These are phyloP conservation scores for Gari tellinella DNA, from an alignment of 2,888 invertebrate species.

Conservation along the genomic window DNA sequence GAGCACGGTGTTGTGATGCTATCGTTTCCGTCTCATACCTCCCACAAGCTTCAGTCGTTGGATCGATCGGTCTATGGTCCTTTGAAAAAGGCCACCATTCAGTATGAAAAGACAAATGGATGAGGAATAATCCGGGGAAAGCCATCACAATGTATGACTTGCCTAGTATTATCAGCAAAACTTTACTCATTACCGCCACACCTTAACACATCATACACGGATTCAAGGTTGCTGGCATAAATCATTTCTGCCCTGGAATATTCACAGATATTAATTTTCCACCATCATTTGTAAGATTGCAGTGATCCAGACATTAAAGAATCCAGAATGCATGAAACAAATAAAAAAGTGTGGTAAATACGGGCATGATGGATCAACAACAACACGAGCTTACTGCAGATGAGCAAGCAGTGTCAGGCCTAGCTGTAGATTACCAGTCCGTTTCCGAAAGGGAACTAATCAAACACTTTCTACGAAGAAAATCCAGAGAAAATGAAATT, in stretches of 20 bases:
- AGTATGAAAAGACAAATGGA: constrained; percentile 58
- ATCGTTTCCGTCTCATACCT: constrained; percentile 74
- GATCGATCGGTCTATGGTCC: constrained; percentile 83
- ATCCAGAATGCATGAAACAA: too few species aligned
- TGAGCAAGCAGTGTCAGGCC: too few species aligned
- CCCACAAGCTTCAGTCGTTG: constrained; percentile 83
- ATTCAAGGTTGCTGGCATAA: constrained; percentile 21
- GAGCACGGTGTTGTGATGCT: constrained; percentile 82
- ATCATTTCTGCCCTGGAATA: constrained; percentile 21
- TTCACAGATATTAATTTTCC: constrained; percentile 29
- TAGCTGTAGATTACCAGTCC: too few species aligned
- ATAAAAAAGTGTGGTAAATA: too few species aligned
- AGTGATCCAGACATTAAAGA: too few species aligned
- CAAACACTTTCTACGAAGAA: too few species aligned
- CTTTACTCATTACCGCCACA: constrained; percentile 3
- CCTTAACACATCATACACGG: constrained; percentile 10
- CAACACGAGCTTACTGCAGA: too few species aligned
- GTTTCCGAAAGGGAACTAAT: too few species aligned
- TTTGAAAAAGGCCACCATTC: constrained; percentile 79
- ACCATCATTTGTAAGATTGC: constrained; percentile 11
- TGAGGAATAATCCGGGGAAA: constrained; percentile 80
- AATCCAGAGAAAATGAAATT: too few species aligned
- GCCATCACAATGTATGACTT: constrained; percentile 82
- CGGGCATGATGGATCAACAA: too few species aligned
- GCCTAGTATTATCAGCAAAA: constrained; percentile 14